Evolutionary conservation across 1,140 invertebrate genomes (phyloP).

Genomic region (Probaryconus sp.): DNA sequence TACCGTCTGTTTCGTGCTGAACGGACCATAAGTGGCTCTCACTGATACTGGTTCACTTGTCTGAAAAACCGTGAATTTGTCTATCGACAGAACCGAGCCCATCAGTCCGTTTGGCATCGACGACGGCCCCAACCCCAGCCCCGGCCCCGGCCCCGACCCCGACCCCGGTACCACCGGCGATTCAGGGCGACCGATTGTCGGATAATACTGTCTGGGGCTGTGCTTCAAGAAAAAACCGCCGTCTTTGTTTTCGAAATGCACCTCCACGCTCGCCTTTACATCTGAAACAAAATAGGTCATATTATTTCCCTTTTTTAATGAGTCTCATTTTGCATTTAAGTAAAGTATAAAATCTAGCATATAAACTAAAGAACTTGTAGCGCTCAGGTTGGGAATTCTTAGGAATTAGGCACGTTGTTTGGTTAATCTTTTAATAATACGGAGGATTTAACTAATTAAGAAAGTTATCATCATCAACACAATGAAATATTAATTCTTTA

Average conservation of each 20-base stretch:
- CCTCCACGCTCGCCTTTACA: conserved; percentile 82
- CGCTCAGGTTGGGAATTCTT: no score
- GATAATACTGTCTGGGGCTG: conserved; percentile 81
- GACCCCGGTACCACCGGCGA: conserved; percentile 66
- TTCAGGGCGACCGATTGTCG: conserved; percentile 67
- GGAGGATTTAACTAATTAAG: no score
- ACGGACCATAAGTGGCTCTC: conserved; percentile 92
- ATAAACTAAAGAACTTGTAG: no score
- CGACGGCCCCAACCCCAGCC: conserved; percentile 65
- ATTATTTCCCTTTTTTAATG: neutral
- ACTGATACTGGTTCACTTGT: conserved; percentile 91
- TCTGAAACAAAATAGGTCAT: conserved; percentile 63
- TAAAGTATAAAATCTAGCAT: no score
- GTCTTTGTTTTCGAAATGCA: conserved; percentile 93
- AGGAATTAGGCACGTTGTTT: no score
- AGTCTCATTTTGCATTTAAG: neutral
- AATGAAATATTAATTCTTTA: no score
- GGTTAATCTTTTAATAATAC: no score
- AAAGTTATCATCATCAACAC: no score
- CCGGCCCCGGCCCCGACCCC: conserved; percentile 60
- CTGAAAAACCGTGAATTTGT: conserved; percentile 92
- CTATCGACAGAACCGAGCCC: conserved; percentile 83
- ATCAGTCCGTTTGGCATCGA: conserved; percentile 77
- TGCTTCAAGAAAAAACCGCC: conserved; percentile 93
- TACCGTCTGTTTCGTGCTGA: conserved; percentile 94